These are phyloP conservation scores for Stegastes partitus DNA, from an alignment of 2,113 vertebrate genomes.

Conservation along the genomic window DNA sequence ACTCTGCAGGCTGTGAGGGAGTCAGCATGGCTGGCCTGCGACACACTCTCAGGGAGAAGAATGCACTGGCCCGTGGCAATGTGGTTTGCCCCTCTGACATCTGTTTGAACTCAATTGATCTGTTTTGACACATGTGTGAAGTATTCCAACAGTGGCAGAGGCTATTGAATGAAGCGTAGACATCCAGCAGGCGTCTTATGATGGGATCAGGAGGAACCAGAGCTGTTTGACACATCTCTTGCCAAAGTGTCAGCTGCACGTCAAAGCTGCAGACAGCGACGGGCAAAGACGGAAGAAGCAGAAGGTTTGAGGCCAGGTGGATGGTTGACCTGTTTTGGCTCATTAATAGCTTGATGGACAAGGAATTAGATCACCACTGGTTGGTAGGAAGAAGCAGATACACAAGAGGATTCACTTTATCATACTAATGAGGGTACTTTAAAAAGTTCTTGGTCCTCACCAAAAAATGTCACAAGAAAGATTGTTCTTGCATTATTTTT, in stretches of 20 bases:
- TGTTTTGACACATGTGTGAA: conserved; percentile 86
- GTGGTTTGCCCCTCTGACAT: conserved; percentile 69
- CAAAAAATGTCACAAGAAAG: too few relatives aligned
- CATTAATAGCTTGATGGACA: conserved; percentile 9
- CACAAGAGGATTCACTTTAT: neutral
- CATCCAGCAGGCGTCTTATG: conserved; percentile 52
- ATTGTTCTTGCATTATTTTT: too few relatives aligned
- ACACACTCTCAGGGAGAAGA: conserved; percentile 54
- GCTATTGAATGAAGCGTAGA: conserved; percentile 47
- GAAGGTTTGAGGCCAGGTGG: conserved; percentile 18
- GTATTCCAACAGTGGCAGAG: conserved; percentile 71
- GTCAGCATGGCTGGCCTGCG: conserved; percentile 46
- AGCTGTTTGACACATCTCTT: conserved; percentile 61
- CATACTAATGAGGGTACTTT: neutral
- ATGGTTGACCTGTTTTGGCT: conserved; percentile 25
- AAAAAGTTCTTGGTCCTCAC: too few relatives aligned
- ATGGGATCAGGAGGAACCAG: conserved; percentile 19
- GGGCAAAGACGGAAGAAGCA: neutral
- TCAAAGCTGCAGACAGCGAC: neutral
- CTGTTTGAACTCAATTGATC: conserved; percentile 79
- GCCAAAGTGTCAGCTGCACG: conserved; percentile 56
- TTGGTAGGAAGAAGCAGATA: conserved; percentile 15
- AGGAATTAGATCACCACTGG: neutral
- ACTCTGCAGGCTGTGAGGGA: conserved; percentile 51
- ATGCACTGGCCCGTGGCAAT: conserved; percentile 69